Base-by-base conservation (phyloP, 2,797 vertebrate species). In the Margarornis squamiger region DNA sequence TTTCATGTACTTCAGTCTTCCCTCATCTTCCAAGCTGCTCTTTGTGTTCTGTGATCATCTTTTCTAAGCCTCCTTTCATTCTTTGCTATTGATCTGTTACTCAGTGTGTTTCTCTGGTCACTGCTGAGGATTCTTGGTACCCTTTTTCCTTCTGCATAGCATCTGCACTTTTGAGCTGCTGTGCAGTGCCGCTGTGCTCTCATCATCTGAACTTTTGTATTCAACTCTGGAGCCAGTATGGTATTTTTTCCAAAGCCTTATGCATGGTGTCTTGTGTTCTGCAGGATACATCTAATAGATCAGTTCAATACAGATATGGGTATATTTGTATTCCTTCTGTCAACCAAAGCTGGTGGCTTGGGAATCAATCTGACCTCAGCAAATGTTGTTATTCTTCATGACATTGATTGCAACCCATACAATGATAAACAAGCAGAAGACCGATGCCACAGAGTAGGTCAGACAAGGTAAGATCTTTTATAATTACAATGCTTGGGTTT, bases 401-500 rank as follows among this genome's bases (percentile, higher is more conserved):
- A 99, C 96, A 99, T 99, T 34, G 99, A 99, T 94, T 99, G 98
- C 96, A 99, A 99, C 94, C 99, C 99, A 5, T 99, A 99, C 95
- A 99, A 99, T 22, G 99, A 99, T 97, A 99, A 99, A 84, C 99
- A 99, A 97, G 99, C 99, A 12, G 99, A 99, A 95, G 99, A 99
- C 94, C 97, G 99, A 68, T 99, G 99, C 97, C 99, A 99, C 67
- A 98, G 99, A 90, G 98, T 99, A 39, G 99, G 99, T 39, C 99
- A 99, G 97, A 99, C 98, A 68, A 99, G 98, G 99, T 99, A 97
- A 95, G 98, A 87, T 17, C 52, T 79, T 0, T 19, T 9, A 13
- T 7, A 23, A 7, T 63, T 54, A 1, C 4, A 14, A 8, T 58
- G 24, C n/a, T 82, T 92, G 67, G 18, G 19, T 92, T 73, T 65